Evolutionary conservation across 1,140 invertebrate species (phyloP), one percentile per base, ranked within the genome.

Genomic region (Drosophila tani): DNA sequence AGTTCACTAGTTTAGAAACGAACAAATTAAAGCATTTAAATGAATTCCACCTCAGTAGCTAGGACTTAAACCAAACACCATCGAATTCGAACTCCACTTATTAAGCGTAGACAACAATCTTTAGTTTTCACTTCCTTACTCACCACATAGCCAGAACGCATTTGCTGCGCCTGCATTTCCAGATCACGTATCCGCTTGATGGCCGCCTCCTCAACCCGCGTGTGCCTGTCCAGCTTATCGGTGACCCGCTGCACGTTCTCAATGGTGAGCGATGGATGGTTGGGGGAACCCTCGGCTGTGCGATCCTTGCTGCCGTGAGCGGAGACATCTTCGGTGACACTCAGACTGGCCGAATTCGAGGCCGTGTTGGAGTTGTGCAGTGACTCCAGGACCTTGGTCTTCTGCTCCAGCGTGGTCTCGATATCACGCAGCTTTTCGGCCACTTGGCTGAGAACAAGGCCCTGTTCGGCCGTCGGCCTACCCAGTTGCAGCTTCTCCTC

Each of bases 321-420:
- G 0, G 96, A 97, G 41, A 97, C 95, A 88, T 97, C 96, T 91
- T 97, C 96, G 69, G 96, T 96, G 21, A 95, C 96, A 43, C 96
- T 96, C 74, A 95, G 95, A 66, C 95, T 94, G 84, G 92, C 93
- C 3, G 92, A 91, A 24, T 94, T 94, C 15, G 81, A 84, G 57
- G 93, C 94, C 46, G 93, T 94, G 91, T 81, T 93, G 81, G 91
- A 94, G 82, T 94, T 95, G 93, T 96, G 95, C n/a, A 95, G 75
- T 1, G 94, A 94, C 93, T 97, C 96, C 29, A 97, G 80, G 40
- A 95, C 94, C 64, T 94, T 95, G 6, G 95, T 96, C 88, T 95
- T 95, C 81, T 95, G 94, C 55, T 95, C 95, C 21, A 96, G 47
- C 27, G 94, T 93, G 75, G 91, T 93, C 88, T 95, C 94, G 75